Base-by-base conservation (phyloP, 2,113 vertebrate species). In the Anguilla japonica region DNA sequence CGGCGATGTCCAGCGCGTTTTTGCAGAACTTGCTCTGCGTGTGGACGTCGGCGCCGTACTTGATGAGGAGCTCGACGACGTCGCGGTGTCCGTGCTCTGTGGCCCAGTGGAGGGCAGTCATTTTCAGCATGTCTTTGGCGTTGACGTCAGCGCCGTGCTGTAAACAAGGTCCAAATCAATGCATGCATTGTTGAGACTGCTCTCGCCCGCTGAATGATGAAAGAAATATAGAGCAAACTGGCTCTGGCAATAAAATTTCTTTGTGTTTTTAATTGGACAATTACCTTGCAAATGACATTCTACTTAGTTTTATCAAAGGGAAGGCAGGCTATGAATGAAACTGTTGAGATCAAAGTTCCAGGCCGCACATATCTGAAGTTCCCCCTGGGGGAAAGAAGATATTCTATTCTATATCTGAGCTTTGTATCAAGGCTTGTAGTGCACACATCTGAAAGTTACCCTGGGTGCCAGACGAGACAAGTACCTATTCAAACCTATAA, bases 11-110 rank as follows among this genome's bases (percentile, higher is more conserved):
- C 88, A 97, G 95, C 0, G 97, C 96, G 0, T 95, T 97, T 92
- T 97, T 97, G 92, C 96, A 96, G 92, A 97, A 97, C 94, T 97
- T 97, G 91, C 97, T 97, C 90, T 96, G 96, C 4, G 95, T 95
- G 80, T 97, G 97, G 90, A 97, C 96, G 84, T 97, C 97, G 87
- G 96, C 96, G 87, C 97, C 96, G 0, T 97, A 97, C 89, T 97
- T 96, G 93, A 97, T 96, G 90, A 97, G 92, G 75, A 97, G 96
- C 85, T 97, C 97, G 85, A 96, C 96, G 90, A 96, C 97, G 67
- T 97, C 96, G 84, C 96, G 95, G 91, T 97, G 96, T 83, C 96
- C 95, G 78, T 97, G 97, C 87, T 97, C 96, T 5, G 96, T 96
- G 40, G 97, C 97, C 97, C 97, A 97, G 87, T 97, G 97, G 86